A percentile compares a stretch with the other conserved stretches of the same genome.
Evolutionary conservation across 2,113 vertebrate genomes (phyloP).

Genomic region (Psammodynastes pulverulentus): DNA sequence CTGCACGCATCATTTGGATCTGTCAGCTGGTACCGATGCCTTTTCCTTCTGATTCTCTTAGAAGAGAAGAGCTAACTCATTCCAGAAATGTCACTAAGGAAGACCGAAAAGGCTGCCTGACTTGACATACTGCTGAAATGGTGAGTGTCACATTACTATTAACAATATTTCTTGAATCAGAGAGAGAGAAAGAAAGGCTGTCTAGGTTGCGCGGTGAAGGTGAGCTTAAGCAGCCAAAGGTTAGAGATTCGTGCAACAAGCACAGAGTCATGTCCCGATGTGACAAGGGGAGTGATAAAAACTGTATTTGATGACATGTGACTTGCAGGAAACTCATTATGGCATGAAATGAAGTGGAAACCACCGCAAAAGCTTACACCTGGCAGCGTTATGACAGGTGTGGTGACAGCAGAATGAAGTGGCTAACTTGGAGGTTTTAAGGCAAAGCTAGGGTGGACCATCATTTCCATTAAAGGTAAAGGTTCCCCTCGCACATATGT

Average conservation of each 20-base stretch:
- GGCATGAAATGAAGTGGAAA: slow-evolving; percentile 32
- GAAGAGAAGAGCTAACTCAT: not conserved
- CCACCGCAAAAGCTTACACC: not conserved
- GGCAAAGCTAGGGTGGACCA: not conserved
- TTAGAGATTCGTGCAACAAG: not conserved
- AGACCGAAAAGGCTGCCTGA: not conserved
- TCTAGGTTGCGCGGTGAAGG: not conserved
- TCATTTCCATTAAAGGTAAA: slow-evolving; percentile 23
- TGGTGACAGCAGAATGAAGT: not conserved
- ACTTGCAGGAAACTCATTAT: slow-evolving; percentile 19
- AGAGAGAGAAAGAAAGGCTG: not conserved
- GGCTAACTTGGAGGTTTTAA: slow-evolving; percentile 12
- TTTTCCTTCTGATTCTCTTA: not conserved
- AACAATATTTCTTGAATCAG: not conserved
- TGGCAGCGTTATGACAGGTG: slow-evolving; percentile 1
- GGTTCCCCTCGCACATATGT: no score
- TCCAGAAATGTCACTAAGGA: not conserved
- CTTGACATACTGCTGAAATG: not conserved
- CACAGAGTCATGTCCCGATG: not conserved
- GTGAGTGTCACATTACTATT: not conserved
- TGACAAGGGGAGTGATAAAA: not conserved
- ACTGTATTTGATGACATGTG: slow-evolving; percentile 12
- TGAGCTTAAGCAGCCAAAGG: not conserved
- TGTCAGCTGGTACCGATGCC: not conserved
- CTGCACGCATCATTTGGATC: not conserved